A percentile compares a stretch with the other conserved stretches of the same genome.
phyloP scores from a whole-genome alignment of 2,888 invertebrate genomes.

The Ochropleura plecta region DNA sequence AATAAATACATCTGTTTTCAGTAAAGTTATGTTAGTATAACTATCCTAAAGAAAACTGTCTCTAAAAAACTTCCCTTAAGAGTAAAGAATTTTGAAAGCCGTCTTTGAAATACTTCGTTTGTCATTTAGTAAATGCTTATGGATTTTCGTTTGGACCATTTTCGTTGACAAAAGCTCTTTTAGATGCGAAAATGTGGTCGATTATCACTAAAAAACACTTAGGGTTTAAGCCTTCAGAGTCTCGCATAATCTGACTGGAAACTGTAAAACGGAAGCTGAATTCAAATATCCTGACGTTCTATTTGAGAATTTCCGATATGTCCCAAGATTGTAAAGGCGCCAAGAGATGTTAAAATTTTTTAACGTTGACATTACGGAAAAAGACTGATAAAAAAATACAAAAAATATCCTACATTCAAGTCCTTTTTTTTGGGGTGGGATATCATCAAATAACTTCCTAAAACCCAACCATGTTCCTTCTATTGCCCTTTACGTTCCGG shows the following conservation, averaged over 20 bases:
- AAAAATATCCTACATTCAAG: no score
- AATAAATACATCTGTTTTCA: not conserved
- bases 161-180: not conserved
- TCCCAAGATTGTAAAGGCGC: not conserved
- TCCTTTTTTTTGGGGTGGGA: no score
- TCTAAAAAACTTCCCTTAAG: not conserved
- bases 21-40: not conserved
- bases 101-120: not conserved
- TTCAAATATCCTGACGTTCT: slow-evolving; percentile 13
- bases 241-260: not conserved
- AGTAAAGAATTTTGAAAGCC: not conserved
- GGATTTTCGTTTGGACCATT: not conserved
- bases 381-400: not conserved
- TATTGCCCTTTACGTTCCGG: no score
- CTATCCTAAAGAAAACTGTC: not conserved
- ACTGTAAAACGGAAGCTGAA: slow-evolving; percentile 11
- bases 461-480: no score
- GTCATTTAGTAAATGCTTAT: not conserved
- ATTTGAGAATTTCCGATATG: not conserved
- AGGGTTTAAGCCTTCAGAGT: slow-evolving; percentile 34
- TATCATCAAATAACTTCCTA: no score
- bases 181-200: not conserved
- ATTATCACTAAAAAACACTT: slow-evolving; percentile 33
- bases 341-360: not conserved
- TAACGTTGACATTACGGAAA: not conserved